Evolutionary conservation across 2,888 invertebrate species (phyloP).

Genomic region (Dryobotodes eremita): DNA sequence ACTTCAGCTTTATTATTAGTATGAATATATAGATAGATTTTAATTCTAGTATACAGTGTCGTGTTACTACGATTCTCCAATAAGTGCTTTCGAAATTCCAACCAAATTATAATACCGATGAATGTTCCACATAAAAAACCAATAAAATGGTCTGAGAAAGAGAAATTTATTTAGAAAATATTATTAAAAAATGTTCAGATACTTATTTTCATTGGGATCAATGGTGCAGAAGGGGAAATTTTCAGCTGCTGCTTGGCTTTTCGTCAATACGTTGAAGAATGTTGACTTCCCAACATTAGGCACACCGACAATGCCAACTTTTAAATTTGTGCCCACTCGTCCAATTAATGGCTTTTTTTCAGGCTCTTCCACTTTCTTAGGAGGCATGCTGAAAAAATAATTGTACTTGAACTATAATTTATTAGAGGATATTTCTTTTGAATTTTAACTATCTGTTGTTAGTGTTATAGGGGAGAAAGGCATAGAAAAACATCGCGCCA

Average conservation of each 20-base stretch:
- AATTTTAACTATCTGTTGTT: background rate
- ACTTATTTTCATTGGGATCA: constrained; percentile 99
- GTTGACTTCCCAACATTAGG: constrained; percentile 99
- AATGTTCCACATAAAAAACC: background rate
- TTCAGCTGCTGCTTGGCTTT: constrained; percentile 99
- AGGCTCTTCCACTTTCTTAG: constrained; percentile 97
- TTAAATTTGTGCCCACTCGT: constrained; percentile 98
- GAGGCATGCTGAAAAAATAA: constrained; percentile 92
- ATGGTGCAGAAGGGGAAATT: constrained; percentile 99
- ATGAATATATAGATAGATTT: background rate
- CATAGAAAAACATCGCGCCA: background rate
- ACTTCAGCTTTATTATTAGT: no score
- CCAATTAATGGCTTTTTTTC: constrained; percentile 98
- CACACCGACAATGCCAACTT: constrained; percentile 98
- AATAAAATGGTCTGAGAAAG: background rate
- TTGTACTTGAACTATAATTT: background rate
- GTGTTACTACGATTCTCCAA: background rate
- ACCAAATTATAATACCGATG: background rate
- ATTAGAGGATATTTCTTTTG: background rate
- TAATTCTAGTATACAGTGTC: background rate
- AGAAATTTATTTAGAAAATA: background rate
- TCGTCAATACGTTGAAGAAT: constrained; percentile 99
- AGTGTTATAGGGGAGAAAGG: background rate
- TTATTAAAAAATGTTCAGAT: constrained; percentile 78
- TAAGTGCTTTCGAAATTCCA: background rate